Conservation (phyloP, 2,797 vertebrate genomes). For the Corythornis leucogaster region DNA sequence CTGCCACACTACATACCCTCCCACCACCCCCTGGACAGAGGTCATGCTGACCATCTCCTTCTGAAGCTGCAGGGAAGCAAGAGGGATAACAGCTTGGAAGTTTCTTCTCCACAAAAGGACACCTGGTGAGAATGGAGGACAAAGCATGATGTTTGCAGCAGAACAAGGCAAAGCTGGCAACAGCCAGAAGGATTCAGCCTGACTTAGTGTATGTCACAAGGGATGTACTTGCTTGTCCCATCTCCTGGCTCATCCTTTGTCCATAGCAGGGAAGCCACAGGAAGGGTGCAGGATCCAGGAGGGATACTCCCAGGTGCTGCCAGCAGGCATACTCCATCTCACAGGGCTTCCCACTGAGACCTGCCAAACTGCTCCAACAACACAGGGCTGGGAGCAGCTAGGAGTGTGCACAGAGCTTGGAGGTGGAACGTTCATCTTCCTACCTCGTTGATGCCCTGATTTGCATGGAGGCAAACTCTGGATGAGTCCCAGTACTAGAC, state of each 20-base stretch:
- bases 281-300: background rate
- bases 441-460: background rate
- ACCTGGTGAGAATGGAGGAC: background rate
- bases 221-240: background rate
- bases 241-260: background rate
- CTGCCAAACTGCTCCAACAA: background rate
- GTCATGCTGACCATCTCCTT: background rate
- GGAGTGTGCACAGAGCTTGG: background rate
- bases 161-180: background rate
- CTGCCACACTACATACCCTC: background rate
- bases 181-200: background rate
- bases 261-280: rapidly evolving
- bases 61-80: background rate
- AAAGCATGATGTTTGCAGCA: rapidly evolving
- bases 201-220: background rate
- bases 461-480: background rate
- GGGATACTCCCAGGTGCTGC: background rate
- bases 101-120: background rate
- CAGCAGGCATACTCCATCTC: background rate
- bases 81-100: background rate
- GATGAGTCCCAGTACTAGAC: background rate
- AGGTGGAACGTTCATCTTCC: background rate
- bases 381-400: background rate
- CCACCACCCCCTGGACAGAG: rapidly evolving
- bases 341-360: background rate